phyloP scores from a whole-genome alignment of 2,113 vertebrate species.

The Seriola dumerili region DNA sequence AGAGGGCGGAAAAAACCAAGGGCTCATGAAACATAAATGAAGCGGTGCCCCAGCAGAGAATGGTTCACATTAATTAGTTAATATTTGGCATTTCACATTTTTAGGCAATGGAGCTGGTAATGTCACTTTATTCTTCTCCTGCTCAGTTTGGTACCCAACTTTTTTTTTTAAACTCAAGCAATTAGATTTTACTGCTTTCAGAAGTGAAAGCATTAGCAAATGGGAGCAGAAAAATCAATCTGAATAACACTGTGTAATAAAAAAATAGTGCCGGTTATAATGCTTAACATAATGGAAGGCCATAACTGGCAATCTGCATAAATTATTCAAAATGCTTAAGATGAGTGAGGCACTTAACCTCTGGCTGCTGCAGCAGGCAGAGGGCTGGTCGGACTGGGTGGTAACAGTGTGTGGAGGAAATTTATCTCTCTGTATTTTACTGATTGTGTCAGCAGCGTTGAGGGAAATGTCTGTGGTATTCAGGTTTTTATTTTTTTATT shows the following conservation, averaged over 20 bases:
- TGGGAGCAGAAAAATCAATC: slow-evolving; percentile 54
- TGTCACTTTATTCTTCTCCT: slow-evolving; percentile 7
- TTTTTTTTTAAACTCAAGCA: not conserved
- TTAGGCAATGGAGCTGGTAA: slow-evolving; percentile 27
- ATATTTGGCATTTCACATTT: slow-evolving; percentile 43
- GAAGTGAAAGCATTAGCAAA: slow-evolving; percentile 56
- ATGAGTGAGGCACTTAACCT: slow-evolving; percentile 47
- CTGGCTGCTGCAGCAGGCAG: not conserved
- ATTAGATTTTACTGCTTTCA: slow-evolving; percentile 50
- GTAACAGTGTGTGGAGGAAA: not conserved
- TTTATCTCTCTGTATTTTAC: not conserved
- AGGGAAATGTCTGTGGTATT: not conserved
- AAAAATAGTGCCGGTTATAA: slow-evolving; percentile 46
- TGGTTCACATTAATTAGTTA: slow-evolving; percentile 16
- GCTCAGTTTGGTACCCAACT: not conserved
- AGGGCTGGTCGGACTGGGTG: not conserved
- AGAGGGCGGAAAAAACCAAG: not conserved
- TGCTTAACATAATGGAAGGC: slow-evolving; percentile 58
- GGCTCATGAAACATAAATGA: slow-evolving; percentile 32
- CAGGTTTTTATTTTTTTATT: too few relatives aligned
- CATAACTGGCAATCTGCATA: slow-evolving; percentile 48
- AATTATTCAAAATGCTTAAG: slow-evolving; percentile 57
- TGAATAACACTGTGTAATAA: slow-evolving; percentile 45
- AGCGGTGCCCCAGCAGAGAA: not conserved
- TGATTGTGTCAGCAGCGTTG: not conserved